Evolutionary conservation across 2,797 vertebrate genomes (phyloP).

Genomic region (Centroberyx gerrardi): DNA sequence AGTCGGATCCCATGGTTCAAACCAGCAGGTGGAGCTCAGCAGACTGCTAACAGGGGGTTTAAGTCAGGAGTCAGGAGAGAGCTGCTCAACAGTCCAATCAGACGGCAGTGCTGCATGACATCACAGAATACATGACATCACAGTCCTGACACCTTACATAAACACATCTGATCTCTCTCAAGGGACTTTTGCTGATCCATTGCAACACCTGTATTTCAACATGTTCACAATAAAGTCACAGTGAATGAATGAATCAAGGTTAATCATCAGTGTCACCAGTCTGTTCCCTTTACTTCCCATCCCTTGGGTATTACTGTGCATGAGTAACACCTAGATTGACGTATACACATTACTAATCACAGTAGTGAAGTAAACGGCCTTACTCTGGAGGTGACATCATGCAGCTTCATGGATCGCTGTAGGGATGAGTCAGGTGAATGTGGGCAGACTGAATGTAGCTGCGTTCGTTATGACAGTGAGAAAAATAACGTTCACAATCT

Average conservation of each 20-base stretch:
- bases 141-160: conserved; percentile 36
- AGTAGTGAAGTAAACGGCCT: conserved; percentile 57
- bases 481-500: conserved; percentile 35
- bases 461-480: conserved; percentile 72
- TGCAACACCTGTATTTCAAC: conserved; percentile 17
- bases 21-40: conserved; percentile 72
- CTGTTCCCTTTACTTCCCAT: conserved; percentile 51
- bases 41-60: conserved; percentile 39
- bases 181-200: conserved; percentile 40
- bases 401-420: conserved; percentile 73
- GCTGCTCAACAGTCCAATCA: conserved; percentile 56
- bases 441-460: conserved; percentile 72
- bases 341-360: conserved; percentile 57
- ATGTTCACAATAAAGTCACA: conserved; percentile 50
- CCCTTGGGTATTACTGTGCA: conserved; percentile 37
- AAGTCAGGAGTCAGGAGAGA: conserved; percentile 30
- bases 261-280: conserved; percentile 49
- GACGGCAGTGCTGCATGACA: conserved; percentile 36
- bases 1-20: conserved; percentile 18
- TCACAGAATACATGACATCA: conserved; percentile 26
- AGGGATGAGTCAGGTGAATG: conserved; percentile 81
- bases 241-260: conserved; percentile 44
- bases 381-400: conserved; percentile 72
- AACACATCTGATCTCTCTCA: conserved; percentile 47
- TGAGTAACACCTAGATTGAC: conserved; percentile 59